A percentile compares a stretch with the other conserved stretches of the same genome.
These are phyloP conservation scores for Hycleus phaleratus DNA, from an alignment of 1,140 invertebrate species.

Conservation along the genomic window DNA sequence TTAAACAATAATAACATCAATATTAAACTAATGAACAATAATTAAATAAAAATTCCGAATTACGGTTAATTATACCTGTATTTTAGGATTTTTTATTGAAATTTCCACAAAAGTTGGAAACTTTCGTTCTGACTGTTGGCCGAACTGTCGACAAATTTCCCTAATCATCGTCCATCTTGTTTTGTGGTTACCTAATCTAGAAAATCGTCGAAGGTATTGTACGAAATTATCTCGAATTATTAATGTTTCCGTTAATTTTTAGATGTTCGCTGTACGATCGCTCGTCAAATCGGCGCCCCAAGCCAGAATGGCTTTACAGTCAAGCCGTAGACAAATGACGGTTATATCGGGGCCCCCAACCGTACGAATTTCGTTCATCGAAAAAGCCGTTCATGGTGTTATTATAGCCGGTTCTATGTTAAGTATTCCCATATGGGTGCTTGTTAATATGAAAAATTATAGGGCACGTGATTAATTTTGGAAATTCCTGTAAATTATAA, in stretches of 20 bases:
- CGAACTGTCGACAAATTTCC: neutral
- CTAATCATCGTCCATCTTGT: neutral
- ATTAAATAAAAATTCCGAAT: no score
- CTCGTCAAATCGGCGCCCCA: slow-evolving; percentile 9
- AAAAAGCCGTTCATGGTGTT: slow-evolving; percentile 23
- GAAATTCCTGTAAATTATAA: slow-evolving; percentile 1
- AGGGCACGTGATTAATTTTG: slow-evolving; percentile 11
- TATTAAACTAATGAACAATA: no score
- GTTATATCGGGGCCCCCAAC: slow-evolving; percentile 18
- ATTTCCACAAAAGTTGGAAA: no score
- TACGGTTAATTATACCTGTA: no score
- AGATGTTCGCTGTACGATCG: slow-evolving; percentile 10
- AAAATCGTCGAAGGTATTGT: neutral
- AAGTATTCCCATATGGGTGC: slow-evolving; percentile 22
- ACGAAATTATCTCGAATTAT: neutral
- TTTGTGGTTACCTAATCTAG: slow-evolving; percentile 3
- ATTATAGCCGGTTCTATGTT: slow-evolving; percentile 16
- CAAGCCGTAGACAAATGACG: slow-evolving; percentile 15
- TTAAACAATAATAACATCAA: no score
- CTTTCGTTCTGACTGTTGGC: no score
- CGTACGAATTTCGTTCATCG: slow-evolving; percentile 21
- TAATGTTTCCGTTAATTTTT: neutral
- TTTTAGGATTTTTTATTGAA: no score
- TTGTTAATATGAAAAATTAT: slow-evolving; percentile 25
- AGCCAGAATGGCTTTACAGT: neutral